A percentile compares a stretch with the other conserved stretches of the same genome.
Evolutionary conservation across 1,140 invertebrate species (phyloP).

Genomic region (Marisa cornuarietis): DNA sequence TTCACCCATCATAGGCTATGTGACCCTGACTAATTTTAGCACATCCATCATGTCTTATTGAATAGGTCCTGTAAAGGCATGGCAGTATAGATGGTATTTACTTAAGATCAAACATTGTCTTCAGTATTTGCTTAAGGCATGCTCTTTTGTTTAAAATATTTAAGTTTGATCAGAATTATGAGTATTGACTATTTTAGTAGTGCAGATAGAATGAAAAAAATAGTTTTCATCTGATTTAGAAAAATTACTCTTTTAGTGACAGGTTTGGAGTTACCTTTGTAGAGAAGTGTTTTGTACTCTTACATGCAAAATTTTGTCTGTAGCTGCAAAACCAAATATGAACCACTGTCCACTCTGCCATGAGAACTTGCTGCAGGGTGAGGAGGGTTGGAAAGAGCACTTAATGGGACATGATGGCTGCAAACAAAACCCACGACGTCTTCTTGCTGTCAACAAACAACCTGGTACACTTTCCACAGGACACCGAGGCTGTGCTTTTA

Average conservation of each 20-base stretch:
- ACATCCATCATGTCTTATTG: no score
- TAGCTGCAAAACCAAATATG: slow-evolving; percentile 62
- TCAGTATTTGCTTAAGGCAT: no score
- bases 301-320: background rate
- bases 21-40: background rate
- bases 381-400: slow-evolving; percentile 76
- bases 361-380: slow-evolving; percentile 71
- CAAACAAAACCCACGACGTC: slow-evolving; percentile 61
- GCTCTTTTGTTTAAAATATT: no score
- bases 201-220: no score
- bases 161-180: no score
- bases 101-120: no score
- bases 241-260: no score
- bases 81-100: no score
- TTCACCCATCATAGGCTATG: background rate
- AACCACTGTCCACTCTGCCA: slow-evolving; percentile 81
- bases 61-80: no score
- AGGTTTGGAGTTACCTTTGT: background rate
- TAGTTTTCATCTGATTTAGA: no score
- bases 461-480: slow-evolving; percentile 7
- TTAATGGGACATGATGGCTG: slow-evolving; percentile 69
- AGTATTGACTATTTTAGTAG: no score
- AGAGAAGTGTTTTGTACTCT: background rate
- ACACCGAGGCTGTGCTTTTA: background rate
- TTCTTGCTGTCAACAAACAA: slow-evolving; percentile 56